Evolutionary conservation across 37 sponge, comb jelly and placozoan species (phyloP), one percentile per base, ranked within the genome.

Genomic region (Ephydatia muelleri): DNA sequence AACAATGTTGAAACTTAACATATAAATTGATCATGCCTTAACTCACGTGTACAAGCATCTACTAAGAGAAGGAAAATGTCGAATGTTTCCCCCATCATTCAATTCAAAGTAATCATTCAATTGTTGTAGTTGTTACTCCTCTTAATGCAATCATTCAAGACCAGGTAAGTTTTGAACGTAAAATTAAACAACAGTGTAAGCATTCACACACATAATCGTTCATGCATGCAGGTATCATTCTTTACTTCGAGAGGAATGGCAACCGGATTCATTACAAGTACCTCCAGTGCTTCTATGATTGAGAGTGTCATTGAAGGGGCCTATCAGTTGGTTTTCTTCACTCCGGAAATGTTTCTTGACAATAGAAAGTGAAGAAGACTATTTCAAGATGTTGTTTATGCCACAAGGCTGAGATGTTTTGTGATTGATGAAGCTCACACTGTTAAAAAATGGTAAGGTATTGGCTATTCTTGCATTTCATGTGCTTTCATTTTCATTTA

Each of bases 141-240:
- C 40, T 76, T 27, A 76, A 33, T 38, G 77, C 77, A 33, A 76
- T 76, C 77, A 76, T 76, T 33, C 30, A 76, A 76, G 77, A 76
- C 77, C 77, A 76, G 77, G 77, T 37, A 16, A 39, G 40, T 38
- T 33, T 37, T 34, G 32, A 71, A 33, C 5, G 26, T 28, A 29
- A 71, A 71, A 33, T 16, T 4, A 34, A 13, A 57, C 9, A 57
- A 57, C 57, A 57, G 19, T 57, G 57, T 57, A 57, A 57, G 57
- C 57, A 71, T 33, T 71, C 16, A 33, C 32, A 71, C 32, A 71
- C 5, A 34, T 34, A 71, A 71, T 33, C 30, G 32, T 30, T 71
- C 30, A 30, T 34, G 12, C 72, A 34, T 43, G 31, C 79, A 78
- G 64, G 79, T 48, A 49, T 47, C 79, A 22, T 40, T 29, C 39